Base-by-base conservation (phyloP, 2,797 vertebrate species). In the Erpetoichthys calabaricus region DNA sequence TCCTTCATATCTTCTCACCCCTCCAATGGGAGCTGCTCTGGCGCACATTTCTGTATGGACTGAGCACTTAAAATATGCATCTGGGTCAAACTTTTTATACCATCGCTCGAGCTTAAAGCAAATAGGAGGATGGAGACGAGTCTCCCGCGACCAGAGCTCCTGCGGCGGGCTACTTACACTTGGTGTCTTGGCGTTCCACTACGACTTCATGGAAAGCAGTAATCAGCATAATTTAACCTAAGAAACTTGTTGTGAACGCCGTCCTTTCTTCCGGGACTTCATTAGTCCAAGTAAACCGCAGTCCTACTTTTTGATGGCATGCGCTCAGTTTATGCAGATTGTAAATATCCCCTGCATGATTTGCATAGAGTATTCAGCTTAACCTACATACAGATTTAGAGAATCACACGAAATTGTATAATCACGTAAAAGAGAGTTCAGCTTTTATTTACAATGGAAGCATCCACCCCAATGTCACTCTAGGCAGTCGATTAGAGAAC, bases 181-280 rank as follows among this genome's bases (percentile, higher is more conserved):
- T 42, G 5, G 8, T 54, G 10, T 54, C 41, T 2, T 51, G 50
- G 50, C 41, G 50, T 41, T 51, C 41, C 8, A 51, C 60, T 65
- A 65, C 65, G 64, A 64, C 67, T 67, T 69, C 64, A 71, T 76
- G 63, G 56, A 74, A 45, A 64, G 64, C 59, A 73, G 53, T 50
- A 54, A 53, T 63, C 62, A 57, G 63, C 67, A 61, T 53, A 59
- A 59, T 10, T 44, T 61, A 65, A 63, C 65, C 67, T 51, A 51
- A 65, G 62, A 67, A 59, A 64, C 70, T 62, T 65, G 47, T 57
- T 51, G 4, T 47, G 8, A 45, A 57, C 59, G 53, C 5, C 7
- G 25, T 25, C 49, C 64, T 73, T 74, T 67, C 74, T 78, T 69
- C 6, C 47, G 76, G 74, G 74, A 73, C 73, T 75, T 76, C 70